Conservation (phyloP, 2,797 vertebrate species). For the Okamejei kenojei region DNA sequence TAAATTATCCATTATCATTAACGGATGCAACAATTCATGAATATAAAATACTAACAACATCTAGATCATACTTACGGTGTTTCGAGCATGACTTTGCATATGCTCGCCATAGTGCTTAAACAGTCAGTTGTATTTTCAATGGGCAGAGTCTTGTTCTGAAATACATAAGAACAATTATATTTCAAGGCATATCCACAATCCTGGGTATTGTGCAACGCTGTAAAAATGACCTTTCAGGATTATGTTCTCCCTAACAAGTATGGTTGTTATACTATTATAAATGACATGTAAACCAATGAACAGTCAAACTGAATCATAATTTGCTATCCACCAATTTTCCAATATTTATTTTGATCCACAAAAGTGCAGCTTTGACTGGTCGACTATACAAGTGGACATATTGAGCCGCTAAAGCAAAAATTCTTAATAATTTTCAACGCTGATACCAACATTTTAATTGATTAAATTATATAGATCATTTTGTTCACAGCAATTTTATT, state of each 20-base stretch:
- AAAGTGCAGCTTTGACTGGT: background rate
- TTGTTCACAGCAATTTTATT: background rate
- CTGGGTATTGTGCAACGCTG: background rate
- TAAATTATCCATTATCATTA: background rate
- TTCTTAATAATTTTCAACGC: background rate
- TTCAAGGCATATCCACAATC: background rate
- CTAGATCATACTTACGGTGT: slow-evolving; percentile 81
- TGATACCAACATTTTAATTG: background rate
- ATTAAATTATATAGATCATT: background rate
- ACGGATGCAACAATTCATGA: background rate
- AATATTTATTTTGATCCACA: background rate
- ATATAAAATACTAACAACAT: background rate
- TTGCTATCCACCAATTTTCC: background rate
- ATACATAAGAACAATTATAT: slow-evolving; percentile 43
- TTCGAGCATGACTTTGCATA: slow-evolving; percentile 98
- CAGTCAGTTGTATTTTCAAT: slow-evolving; percentile 98
- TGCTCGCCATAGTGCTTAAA: slow-evolving; percentile 95
- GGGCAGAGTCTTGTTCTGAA: slow-evolving; percentile 91
- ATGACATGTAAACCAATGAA: background rate
- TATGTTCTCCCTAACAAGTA: background rate
- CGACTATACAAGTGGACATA: background rate
- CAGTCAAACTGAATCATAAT: background rate
- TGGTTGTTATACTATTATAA: background rate
- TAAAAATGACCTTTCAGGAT: background rate
- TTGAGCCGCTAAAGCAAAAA: background rate